phyloP scores from a whole-genome alignment of 1,140 invertebrate genomes.

The Lethrus apterus region DNA sequence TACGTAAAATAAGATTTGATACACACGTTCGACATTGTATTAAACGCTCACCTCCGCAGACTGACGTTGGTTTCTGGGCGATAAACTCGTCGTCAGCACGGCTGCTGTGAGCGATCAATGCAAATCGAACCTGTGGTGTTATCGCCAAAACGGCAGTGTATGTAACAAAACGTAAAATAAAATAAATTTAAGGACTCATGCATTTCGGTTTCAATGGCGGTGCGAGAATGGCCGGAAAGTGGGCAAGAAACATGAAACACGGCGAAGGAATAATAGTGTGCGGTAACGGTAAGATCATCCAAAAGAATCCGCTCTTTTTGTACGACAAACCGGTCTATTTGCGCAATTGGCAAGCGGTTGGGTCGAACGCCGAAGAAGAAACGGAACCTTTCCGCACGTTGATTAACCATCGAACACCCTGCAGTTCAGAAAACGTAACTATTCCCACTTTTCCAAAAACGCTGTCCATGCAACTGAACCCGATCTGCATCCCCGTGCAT shows the following conservation, averaged over 20 bases:
- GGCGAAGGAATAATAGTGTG: constrained; percentile 48
- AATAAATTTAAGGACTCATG: constrained; percentile 34
- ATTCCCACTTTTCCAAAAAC: background rate
- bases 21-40: too few relatives aligned
- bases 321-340: constrained; percentile 41
- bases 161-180: too few relatives aligned
- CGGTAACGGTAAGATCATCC: constrained; percentile 45
- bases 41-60: too few relatives aligned
- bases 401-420: background rate
- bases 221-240: constrained; percentile 47
- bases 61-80: too few relatives aligned
- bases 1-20: too few relatives aligned
- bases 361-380: background rate
- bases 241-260: constrained; percentile 48
- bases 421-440: background rate
- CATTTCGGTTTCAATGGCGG: constrained; percentile 46
- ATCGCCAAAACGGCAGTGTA: too few relatives aligned
- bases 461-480: constrained; percentile 3
- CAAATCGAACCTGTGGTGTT: too few relatives aligned
- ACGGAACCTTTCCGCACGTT: background rate
- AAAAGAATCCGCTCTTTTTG: constrained; percentile 44
- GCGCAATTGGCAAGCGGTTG: background rate
- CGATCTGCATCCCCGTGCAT: constrained; percentile 25
- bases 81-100: too few relatives aligned
- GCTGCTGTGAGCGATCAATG: too few relatives aligned